Percentiles rank a stretch among this genome's conserved stretches.
phyloP scores from a whole-genome alignment of 2,113 vertebrate species.

The Oryzias melastigma region DNA sequence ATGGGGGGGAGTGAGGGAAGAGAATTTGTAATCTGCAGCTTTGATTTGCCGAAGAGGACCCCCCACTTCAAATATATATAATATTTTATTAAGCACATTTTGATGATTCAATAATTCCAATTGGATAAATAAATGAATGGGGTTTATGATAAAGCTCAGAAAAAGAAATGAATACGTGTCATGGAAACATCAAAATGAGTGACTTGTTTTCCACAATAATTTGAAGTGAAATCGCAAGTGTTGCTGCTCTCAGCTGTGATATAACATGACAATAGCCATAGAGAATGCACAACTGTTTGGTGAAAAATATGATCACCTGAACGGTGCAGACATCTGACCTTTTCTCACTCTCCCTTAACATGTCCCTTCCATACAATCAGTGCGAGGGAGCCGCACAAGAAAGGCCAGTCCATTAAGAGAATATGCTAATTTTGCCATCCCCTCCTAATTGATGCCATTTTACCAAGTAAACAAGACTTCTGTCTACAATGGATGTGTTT shows the following conservation, averaged over 20 bases:
- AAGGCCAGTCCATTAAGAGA: slow-evolving; percentile 86
- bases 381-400: slow-evolving; percentile 70
- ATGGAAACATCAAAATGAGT: slow-evolving; percentile 48
- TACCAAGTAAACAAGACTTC: slow-evolving; percentile 87
- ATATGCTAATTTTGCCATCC: slow-evolving; percentile 84
- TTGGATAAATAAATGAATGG: too few species aligned
- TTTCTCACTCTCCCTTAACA: slow-evolving; percentile 82
- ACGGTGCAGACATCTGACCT: slow-evolving; percentile 83
- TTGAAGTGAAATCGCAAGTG: slow-evolving; percentile 51
- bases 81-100: slow-evolving; percentile 67
- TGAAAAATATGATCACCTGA: slow-evolving; percentile 82
- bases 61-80: slow-evolving; percentile 29
- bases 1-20: slow-evolving; percentile 59
- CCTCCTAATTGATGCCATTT: slow-evolving; percentile 86
- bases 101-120: too few species aligned
- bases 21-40: slow-evolving; percentile 58
- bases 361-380: slow-evolving; percentile 82
- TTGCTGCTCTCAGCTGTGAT: slow-evolving; percentile 58
- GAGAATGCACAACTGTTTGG: slow-evolving; percentile 82
- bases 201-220: slow-evolving; percentile 53
- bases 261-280: slow-evolving; percentile 77
- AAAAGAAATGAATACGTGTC: slow-evolving; percentile 3
- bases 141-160: slow-evolving; percentile 30
- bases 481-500: slow-evolving; percentile 76
- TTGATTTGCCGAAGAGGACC: slow-evolving; percentile 45